phyloP scores from a whole-genome alignment of 2,888 invertebrate genomes.

The Cephalotes varians region DNA sequence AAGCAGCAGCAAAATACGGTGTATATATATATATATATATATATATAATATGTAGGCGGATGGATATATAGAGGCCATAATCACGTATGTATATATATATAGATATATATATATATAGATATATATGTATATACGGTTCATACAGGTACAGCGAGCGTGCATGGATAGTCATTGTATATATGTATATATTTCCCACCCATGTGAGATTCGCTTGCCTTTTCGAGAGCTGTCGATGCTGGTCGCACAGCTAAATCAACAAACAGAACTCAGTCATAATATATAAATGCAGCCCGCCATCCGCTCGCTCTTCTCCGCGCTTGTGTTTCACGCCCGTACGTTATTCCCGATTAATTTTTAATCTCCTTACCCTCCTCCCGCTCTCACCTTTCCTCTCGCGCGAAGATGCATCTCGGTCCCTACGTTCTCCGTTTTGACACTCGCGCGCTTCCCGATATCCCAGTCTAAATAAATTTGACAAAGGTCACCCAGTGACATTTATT shows the following conservation, averaged over 20 bases:
- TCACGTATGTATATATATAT: slow-evolving; percentile 62
- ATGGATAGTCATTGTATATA: slow-evolving; percentile 75
- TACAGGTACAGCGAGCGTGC: slow-evolving; percentile 85
- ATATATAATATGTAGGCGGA: slow-evolving; percentile 29
- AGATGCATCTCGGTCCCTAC: background rate
- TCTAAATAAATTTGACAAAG: slow-evolving; percentile 21
- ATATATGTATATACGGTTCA: slow-evolving; percentile 79
- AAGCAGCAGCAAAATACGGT: slow-evolving; percentile 82
- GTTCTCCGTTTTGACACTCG: background rate
- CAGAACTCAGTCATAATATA: slow-evolving; percentile 54
- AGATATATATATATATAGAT: slow-evolving; percentile 72
- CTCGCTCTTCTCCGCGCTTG: background rate
- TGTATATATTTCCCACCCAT: slow-evolving; percentile 34
- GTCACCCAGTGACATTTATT: background rate
- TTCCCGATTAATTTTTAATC: slow-evolving; percentile 43
- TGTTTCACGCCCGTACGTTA: slow-evolving; percentile 21
- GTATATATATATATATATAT: slow-evolving; percentile 36
- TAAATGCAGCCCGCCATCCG: slow-evolving; percentile 58
- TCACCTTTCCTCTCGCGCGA: background rate
- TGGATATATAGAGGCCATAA: slow-evolving; percentile 69
- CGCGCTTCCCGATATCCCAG: background rate
- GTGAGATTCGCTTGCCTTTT: slow-evolving; percentile 67
- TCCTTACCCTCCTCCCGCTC: too few species aligned
- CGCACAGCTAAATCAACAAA: slow-evolving; percentile 65
- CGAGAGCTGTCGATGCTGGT: slow-evolving; percentile 58